phyloP scores from a whole-genome alignment of 2,797 vertebrate genomes.

The Pogoniulus pusillus region DNA sequence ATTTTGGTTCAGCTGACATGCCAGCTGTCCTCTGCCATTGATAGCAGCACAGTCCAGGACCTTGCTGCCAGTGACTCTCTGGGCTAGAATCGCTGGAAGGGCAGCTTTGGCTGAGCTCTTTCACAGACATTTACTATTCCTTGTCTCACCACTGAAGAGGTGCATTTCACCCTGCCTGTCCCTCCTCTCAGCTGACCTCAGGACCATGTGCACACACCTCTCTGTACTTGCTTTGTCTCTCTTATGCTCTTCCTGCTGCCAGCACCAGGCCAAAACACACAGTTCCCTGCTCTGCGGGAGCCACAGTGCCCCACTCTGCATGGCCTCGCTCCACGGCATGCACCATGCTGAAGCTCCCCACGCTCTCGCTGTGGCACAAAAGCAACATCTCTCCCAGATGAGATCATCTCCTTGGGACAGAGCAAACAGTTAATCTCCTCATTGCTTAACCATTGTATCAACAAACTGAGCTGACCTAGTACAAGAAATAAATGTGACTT shows the following conservation, averaged over 20 bases:
- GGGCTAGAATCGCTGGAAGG: not conserved
- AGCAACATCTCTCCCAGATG: not conserved
- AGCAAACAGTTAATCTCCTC: not conserved
- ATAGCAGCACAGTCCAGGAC: not conserved
- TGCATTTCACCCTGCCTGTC: not conserved
- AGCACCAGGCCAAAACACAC: not conserved
- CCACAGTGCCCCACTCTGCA: not conserved
- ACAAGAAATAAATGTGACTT: not conserved
- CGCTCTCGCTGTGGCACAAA: not conserved
- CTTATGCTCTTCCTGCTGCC: not conserved
- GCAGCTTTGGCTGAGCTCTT: not conserved
- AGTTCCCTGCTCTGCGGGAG: not conserved
- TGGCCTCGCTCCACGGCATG: rapidly evolving
- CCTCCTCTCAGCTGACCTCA: not conserved
- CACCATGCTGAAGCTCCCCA: not conserved
- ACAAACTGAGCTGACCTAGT: not conserved
- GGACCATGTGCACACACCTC: not conserved
- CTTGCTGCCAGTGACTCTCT: not conserved
- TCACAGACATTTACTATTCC: not conserved
- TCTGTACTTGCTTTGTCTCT: not conserved
- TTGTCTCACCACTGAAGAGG: not conserved
- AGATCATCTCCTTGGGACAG: not conserved
- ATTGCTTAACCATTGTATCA: not conserved
- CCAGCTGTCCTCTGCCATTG: not conserved
- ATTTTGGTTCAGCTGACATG: not conserved